Percentiles rank a stretch among this genome's conserved stretches.
These are phyloP conservation scores for Nomada fucata DNA, from an alignment of 2,888 invertebrate species.

Conservation along the genomic window DNA sequence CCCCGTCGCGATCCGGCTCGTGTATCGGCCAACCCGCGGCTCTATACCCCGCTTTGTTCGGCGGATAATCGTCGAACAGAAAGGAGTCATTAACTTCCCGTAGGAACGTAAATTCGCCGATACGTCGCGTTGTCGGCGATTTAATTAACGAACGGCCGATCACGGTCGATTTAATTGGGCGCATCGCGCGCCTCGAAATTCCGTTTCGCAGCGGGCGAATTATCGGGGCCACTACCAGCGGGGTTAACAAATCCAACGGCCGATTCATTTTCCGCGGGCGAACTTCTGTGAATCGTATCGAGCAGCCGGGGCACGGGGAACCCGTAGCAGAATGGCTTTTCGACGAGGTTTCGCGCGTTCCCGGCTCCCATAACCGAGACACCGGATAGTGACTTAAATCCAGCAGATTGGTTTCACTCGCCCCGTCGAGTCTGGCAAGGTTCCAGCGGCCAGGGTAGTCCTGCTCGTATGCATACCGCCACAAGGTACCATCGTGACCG, in stretches of 20 bases:
- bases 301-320: background rate
- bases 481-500: constrained; percentile 49
- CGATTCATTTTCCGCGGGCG: background rate
- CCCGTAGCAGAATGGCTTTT: constrained; percentile 47
- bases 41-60: constrained; percentile 2
- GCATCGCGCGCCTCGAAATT: background rate
- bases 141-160: constrained; percentile 38
- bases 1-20: background rate
- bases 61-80: constrained; percentile 10
- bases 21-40: background rate
- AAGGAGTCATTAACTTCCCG: constrained; percentile 30
- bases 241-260: background rate
- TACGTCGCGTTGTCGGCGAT: constrained; percentile 11
- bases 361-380: constrained; percentile 43
- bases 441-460: constrained; percentile 49
- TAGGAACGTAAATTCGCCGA: constrained; percentile 18
- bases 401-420: constrained; percentile 68
- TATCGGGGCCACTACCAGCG: background rate
- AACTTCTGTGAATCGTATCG: background rate
- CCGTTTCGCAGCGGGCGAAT: background rate
- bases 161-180: constrained; percentile 22
- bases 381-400: constrained; percentile 67
- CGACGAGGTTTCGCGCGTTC: constrained; percentile 33
- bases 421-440: constrained; percentile 57
- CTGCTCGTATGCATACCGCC: constrained; percentile 38